These are phyloP conservation scores for Pelecanoides urinatrix DNA, from an alignment of 2,113 vertebrate genomes.

Conservation along the genomic window DNA sequence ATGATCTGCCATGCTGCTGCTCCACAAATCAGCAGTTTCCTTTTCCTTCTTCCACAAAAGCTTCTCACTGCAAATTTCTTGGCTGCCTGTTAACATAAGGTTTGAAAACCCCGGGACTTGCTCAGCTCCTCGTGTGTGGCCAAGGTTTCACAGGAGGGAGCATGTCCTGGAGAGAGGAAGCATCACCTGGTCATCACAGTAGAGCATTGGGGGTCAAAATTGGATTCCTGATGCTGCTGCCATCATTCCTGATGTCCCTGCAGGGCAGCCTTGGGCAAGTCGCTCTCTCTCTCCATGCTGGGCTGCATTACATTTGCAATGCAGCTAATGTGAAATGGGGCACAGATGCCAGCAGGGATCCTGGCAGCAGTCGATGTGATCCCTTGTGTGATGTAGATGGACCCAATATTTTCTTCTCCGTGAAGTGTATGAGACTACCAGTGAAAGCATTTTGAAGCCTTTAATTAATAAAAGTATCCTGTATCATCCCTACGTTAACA, in stretches of 20 bases:
- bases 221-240: neutral
- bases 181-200: neutral
- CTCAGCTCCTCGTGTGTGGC: neutral
- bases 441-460: neutral
- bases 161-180: neutral
- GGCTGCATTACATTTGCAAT: neutral
- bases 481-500: neutral
- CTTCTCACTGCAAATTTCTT: neutral
- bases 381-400: neutral
- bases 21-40: neutral
- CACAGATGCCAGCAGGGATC: neutral
- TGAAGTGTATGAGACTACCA: neutral
- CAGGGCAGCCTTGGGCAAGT: neutral
- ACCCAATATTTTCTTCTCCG: neutral
- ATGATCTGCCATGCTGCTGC: neutral
- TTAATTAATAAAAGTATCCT: neutral
- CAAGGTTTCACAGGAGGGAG: neutral
- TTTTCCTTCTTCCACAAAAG: neutral
- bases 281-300: accelerated
- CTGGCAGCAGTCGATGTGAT: accelerated
- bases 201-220: neutral
- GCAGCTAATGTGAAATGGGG: neutral
- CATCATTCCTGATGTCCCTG: too few relatives aligned
- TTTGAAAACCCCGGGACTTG: neutral
- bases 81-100: neutral